Conservation (phyloP, 2,888 invertebrate genomes). For the Drosophila borealis region DNA sequence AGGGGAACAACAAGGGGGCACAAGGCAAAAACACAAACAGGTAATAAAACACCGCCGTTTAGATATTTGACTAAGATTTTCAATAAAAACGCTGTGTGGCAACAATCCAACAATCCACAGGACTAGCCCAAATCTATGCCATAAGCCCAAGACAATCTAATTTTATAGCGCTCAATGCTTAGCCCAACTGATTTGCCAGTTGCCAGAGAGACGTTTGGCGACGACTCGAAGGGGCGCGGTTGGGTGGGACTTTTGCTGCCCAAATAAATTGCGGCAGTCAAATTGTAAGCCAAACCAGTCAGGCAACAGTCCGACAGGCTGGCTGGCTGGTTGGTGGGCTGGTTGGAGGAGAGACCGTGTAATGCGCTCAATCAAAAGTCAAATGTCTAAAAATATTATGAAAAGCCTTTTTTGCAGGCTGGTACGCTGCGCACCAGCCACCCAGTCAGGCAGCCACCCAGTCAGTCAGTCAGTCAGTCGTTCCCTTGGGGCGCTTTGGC, state of each 20-base stretch:
- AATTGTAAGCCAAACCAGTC: conserved; percentile 63
- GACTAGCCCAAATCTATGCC: conserved; percentile 53
- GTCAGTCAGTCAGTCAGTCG: conserved; percentile 13
- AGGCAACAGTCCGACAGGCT: neutral
- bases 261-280: conserved; percentile 77
- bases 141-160: conserved; percentile 79
- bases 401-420: conserved; percentile 69
- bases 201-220: conserved; percentile 17
- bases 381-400: conserved; percentile 81
- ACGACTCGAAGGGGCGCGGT: neutral
- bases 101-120: conserved; percentile 34
- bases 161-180: conserved; percentile 66
- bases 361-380: conserved; percentile 81
- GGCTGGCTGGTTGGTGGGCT: neutral
- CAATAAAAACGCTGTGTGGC: conserved; percentile 64
- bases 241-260: neutral
- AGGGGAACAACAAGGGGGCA: conserved; percentile 1
- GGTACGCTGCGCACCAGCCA: conserved; percentile 10
- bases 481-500: conserved; percentile 44
- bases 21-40: conserved; percentile 51
- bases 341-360: conserved; percentile 49
- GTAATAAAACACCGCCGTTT: conserved; percentile 78
- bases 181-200: conserved; percentile 46
- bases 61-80: conserved; percentile 78
- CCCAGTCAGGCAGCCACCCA: conserved; percentile 3